Conservation (phyloP, 1,140 invertebrate genomes). For the Ctenoplectra terminalis region DNA sequence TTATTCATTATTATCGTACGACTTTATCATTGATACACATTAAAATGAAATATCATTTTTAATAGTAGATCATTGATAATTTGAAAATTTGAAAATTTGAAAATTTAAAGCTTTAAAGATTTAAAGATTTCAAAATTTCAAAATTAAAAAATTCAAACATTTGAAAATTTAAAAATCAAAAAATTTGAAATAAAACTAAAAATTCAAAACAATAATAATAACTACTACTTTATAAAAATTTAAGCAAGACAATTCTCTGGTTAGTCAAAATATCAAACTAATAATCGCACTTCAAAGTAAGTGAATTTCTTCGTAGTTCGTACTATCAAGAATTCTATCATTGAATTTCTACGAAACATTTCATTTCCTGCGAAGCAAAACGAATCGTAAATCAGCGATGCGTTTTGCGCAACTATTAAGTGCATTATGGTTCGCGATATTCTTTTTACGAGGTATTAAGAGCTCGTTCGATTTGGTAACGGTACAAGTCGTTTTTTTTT, state of each 20-base stretch:
- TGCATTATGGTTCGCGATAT: neutral
- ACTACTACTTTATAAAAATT: neutral
- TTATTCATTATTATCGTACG: neutral
- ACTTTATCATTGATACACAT: too few relatives aligned
- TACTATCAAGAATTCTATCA: neutral
- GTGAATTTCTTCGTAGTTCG: conserved; percentile 1
- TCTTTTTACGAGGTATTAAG: conserved; percentile 27
- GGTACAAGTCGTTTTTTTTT: neutral
- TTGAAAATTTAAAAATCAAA: too few relatives aligned
- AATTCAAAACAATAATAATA: neutral
- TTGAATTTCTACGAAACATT: neutral
- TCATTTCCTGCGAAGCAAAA: neutral
- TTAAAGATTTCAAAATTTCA: too few relatives aligned
- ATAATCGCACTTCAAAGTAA: neutral
- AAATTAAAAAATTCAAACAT: too few relatives aligned
- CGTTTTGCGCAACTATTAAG: conserved; percentile 1
- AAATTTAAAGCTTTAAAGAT: too few relatives aligned
- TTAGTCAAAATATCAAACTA: neutral
- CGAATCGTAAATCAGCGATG: neutral
- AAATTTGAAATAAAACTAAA: too few relatives aligned
- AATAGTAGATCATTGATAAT: too few relatives aligned
- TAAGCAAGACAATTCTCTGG: neutral
- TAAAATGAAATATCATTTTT: neutral
- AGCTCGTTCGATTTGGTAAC: conserved; percentile 17
- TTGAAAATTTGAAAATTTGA: neutral